phyloP scores from a whole-genome alignment of 2,113 vertebrate genomes.

The Todiramphus chloris region DNA sequence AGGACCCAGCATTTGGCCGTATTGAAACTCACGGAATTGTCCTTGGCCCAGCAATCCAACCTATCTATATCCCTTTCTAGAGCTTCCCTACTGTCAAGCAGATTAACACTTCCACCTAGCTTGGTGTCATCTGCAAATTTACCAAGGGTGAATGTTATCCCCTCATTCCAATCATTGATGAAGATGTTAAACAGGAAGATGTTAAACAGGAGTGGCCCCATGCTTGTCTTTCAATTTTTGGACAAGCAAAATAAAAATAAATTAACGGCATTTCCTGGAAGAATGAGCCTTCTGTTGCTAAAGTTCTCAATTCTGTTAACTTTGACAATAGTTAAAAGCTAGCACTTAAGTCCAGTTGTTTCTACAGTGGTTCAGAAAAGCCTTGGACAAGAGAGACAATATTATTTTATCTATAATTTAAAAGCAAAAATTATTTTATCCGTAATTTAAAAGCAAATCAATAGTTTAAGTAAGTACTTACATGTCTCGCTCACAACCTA shows the following conservation, averaged over 20 bases:
- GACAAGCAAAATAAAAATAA: background rate
- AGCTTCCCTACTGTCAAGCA: no score
- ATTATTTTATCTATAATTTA: background rate
- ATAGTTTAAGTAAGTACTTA: background rate
- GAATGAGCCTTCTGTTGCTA: background rate
- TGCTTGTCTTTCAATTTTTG: background rate
- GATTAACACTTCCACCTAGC: no score
- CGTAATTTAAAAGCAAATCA: background rate
- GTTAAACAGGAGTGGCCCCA: no score
- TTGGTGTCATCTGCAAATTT: no score
- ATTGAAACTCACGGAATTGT: no score
- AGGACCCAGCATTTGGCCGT: no score
- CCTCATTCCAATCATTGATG: no score
- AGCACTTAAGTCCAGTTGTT: background rate
- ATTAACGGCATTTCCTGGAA: background rate
- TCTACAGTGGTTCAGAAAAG: background rate
- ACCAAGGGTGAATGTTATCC: no score
- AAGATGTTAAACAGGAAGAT: no score
- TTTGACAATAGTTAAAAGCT: background rate
- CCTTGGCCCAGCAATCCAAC: no score
- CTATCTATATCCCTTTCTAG: no score
- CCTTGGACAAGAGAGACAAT: background rate
- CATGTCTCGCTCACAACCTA: background rate
- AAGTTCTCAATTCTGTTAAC: background rate
- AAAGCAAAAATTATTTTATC: background rate